phyloP scores from a whole-genome alignment of 2,113 vertebrate species.

The Pelobates fuscus region DNA sequence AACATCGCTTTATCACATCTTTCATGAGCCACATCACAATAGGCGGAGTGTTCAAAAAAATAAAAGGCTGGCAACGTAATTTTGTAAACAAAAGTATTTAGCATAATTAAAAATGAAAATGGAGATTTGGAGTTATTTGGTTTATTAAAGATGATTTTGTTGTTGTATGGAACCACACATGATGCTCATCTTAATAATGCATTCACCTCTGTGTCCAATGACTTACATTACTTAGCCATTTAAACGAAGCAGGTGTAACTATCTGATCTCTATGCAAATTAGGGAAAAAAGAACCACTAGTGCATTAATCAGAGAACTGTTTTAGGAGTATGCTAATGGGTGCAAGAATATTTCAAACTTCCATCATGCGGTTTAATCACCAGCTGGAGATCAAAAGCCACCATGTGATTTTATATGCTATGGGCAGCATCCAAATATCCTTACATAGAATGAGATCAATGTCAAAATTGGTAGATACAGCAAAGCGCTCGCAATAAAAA shows the following conservation, averaged over 20 bases:
- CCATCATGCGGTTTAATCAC: conserved; percentile 58
- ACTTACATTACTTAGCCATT: conserved; percentile 23
- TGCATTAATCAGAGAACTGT: conserved; percentile 51
- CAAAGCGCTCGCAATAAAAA: conserved; percentile 74
- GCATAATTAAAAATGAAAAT: too few species aligned
- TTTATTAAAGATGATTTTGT: too few species aligned
- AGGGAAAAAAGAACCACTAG: conserved; percentile 1
- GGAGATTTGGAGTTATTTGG: too few species aligned
- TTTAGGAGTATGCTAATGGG: conserved; percentile 57
- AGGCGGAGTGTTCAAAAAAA: too few species aligned
- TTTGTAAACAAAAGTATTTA: too few species aligned
- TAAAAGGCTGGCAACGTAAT: too few species aligned
- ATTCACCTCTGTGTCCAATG: conserved; percentile 21
- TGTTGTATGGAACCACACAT: too few species aligned
- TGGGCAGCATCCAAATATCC: conserved; percentile 64
- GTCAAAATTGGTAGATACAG: conserved; percentile 69
- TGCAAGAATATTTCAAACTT: conserved; percentile 55
- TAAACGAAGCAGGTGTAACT: conserved; percentile 35
- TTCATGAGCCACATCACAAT: too few species aligned
- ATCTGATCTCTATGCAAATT: conserved; percentile 22
- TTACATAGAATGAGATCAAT: conserved; percentile 71
- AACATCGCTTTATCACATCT: too few species aligned
- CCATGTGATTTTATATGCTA: conserved; percentile 59
- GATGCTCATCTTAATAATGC: too few species aligned
- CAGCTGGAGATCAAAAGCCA: conserved; percentile 61